A percentile compares a stretch with the other conserved stretches of the same genome.
Evolutionary conservation across 2,113 vertebrate genomes (phyloP).

Genomic region (Sebastes fasciatus): DNA sequence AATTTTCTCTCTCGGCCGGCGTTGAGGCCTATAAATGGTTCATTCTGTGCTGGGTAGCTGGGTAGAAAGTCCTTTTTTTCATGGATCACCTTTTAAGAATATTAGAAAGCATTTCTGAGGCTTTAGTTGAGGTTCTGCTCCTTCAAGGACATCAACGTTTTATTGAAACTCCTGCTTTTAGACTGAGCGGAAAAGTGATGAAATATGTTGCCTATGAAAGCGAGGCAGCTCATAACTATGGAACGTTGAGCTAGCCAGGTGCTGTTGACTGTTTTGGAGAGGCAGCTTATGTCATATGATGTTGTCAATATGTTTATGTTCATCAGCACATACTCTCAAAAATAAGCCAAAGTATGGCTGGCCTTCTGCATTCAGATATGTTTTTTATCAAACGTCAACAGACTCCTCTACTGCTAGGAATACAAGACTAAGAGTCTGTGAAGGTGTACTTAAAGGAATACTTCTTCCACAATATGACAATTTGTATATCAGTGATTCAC

Average conservation of each 20-base stretch:
- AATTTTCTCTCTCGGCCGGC: constrained; percentile 19
- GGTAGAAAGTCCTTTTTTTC: constrained; percentile 30
- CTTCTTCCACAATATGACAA: no score
- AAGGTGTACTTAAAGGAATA: no score
- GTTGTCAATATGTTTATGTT: neutral
- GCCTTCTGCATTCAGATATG: no score
- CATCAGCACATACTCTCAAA: neutral
- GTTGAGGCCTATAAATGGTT: constrained; percentile 59
- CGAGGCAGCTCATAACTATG: constrained; percentile 7
- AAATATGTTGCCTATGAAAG: neutral
- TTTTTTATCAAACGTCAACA: no score
- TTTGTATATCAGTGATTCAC: no score
- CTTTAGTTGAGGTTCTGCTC: constrained; percentile 10
- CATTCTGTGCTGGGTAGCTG: constrained; percentile 39
- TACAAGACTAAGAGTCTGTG: no score
- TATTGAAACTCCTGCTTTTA: constrained; percentile 7
- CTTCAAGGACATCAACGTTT: neutral
- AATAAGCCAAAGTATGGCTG: no score
- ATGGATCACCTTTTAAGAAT: constrained; percentile 11
- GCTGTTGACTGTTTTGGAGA: constrained; percentile 15
- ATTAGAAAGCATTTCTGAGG: constrained; percentile 14
- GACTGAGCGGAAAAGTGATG: neutral
- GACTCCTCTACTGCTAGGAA: no score
- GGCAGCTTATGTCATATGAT: constrained; percentile 39
- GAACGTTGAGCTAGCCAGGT: neutral